Conservation (phyloP, 2,797 vertebrate species). For the Enteromius argenteus region DNA sequence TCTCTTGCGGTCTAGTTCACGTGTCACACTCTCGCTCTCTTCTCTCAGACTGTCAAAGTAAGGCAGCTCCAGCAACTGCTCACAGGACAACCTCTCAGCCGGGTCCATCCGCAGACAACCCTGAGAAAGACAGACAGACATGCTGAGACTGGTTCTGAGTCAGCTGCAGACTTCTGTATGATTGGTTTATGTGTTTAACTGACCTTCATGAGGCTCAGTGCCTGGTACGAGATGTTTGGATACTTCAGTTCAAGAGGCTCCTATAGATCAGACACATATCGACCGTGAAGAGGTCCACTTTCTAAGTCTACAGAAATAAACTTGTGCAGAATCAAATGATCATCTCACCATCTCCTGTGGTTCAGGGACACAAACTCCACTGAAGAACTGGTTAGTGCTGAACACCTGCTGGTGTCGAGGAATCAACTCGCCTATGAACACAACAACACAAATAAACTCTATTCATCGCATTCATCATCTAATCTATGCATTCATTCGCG, state of each 20-base stretch:
- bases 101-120: slow-evolving; percentile 92
- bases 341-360: slow-evolving; percentile 87
- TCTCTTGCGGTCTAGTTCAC: slow-evolving; percentile 81
- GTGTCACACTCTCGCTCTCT: slow-evolving; percentile 68
- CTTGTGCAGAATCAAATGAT: background rate
- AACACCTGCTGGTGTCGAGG: slow-evolving; percentile 95
- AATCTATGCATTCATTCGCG: background rate
- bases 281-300: background rate
- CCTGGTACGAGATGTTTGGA: slow-evolving; percentile 84
- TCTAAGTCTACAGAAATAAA: background rate
- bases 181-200: slow-evolving; percentile 47
- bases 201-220: slow-evolving; percentile 92
- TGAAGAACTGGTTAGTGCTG: slow-evolving; percentile 96
- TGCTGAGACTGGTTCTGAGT: background rate
- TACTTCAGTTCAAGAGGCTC: slow-evolving; percentile 90
- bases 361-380: slow-evolving; percentile 92
- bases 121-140: slow-evolving; percentile 68
- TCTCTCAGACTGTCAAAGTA: slow-evolving; percentile 89
- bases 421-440: slow-evolving; percentile 88
- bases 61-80: slow-evolving; percentile 88
- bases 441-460: background rate
- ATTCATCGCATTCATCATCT: background rate
- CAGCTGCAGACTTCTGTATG: background rate
- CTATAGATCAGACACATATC: slow-evolving; percentile 72
- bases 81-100: slow-evolving; percentile 85